phyloP scores from a whole-genome alignment of 1,140 invertebrate species.

The Drosophila malerkotliana region DNA sequence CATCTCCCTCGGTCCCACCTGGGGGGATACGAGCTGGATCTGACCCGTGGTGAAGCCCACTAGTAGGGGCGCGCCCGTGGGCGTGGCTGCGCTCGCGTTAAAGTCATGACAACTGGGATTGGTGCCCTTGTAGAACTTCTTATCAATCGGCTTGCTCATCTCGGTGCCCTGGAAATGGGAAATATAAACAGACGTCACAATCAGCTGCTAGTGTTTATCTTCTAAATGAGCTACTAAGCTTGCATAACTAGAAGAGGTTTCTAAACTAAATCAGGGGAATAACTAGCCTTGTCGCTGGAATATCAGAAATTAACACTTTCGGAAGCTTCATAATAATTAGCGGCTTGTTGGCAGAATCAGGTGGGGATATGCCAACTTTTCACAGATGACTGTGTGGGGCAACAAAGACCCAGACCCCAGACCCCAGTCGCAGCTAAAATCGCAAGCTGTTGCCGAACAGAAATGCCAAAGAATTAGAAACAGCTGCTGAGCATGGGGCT shows the following conservation, averaged over 20 bases:
- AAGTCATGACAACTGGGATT: conserved; percentile 99
- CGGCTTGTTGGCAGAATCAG: conserved; percentile 61
- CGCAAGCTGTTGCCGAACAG: conserved; percentile 37
- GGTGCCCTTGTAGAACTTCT: conserved; percentile 99
- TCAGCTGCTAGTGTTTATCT: conserved; percentile 22
- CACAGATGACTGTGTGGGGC: conserved; percentile 29
- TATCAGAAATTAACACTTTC: conserved; percentile 48
- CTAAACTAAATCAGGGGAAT: too few relatives aligned
- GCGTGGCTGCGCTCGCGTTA: conserved; percentile 92
- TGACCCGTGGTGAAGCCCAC: conserved; percentile 99
- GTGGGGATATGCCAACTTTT: conserved; percentile 45
- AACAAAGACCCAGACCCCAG: conserved; percentile 23
- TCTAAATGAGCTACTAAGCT: not conserved
- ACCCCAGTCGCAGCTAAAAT: not conserved
- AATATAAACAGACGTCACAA: conserved; percentile 11
- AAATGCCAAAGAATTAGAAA: conserved; percentile 50
- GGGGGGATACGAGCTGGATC: conserved; percentile 98
- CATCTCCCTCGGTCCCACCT: conserved; percentile 97
- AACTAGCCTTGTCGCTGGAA: too few relatives aligned
- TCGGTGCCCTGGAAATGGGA: conserved; percentile 90
- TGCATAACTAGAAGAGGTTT: not conserved
- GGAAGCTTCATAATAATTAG: conserved; percentile 52
- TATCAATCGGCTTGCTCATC: conserved; percentile 97
- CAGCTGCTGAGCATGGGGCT: conserved; percentile 39
- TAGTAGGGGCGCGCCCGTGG: conserved; percentile 93